A percentile compares a stretch with the other conserved stretches of the same genome.
phyloP scores from a whole-genome alignment of 2,113 vertebrate species.

The Pseudorasbora parva region DNA sequence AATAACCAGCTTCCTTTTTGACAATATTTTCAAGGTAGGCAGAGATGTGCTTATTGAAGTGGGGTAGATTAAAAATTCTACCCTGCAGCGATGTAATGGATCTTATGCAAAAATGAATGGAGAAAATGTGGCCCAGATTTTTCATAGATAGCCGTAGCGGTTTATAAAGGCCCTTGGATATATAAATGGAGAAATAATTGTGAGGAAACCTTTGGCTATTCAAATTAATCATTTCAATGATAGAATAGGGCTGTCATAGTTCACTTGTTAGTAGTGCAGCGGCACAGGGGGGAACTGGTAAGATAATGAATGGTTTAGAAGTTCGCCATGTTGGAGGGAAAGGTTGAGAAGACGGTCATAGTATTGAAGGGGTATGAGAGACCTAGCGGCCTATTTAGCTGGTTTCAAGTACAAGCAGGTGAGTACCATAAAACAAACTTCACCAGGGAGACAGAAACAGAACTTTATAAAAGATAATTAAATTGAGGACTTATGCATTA shows the following conservation, averaged over 20 bases:
- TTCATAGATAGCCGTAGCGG: constrained; percentile 48
- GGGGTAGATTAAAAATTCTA: constrained; percentile 52
- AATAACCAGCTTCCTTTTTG: constrained; percentile 43
- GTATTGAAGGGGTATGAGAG: constrained; percentile 12
- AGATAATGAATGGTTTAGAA: constrained; percentile 58
- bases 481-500: background rate
- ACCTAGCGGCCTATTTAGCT: constrained; percentile 35
- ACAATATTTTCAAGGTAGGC: constrained; percentile 57
- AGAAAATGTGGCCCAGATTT: constrained; percentile 55
- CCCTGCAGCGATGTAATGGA: constrained; percentile 55
- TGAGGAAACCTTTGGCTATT: constrained; percentile 55
- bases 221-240: constrained; percentile 62
- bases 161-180: constrained; percentile 48
- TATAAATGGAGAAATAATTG: constrained; percentile 51
- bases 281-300: constrained; percentile 42
- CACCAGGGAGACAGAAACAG: constrained; percentile 8
- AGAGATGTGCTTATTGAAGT: constrained; percentile 53
- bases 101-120: constrained; percentile 49
- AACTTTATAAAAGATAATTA: background rate
- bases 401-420: constrained; percentile 17
- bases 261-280: constrained; percentile 56
- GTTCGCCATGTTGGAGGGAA: constrained; percentile 48
- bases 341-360: constrained; percentile 45
- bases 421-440: constrained; percentile 28
- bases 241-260: constrained; percentile 63